Evolutionary conservation across 2,888 invertebrate species (phyloP), one percentile per base, ranked within the genome.

Genomic region (Drosophila engyochracea): DNA sequence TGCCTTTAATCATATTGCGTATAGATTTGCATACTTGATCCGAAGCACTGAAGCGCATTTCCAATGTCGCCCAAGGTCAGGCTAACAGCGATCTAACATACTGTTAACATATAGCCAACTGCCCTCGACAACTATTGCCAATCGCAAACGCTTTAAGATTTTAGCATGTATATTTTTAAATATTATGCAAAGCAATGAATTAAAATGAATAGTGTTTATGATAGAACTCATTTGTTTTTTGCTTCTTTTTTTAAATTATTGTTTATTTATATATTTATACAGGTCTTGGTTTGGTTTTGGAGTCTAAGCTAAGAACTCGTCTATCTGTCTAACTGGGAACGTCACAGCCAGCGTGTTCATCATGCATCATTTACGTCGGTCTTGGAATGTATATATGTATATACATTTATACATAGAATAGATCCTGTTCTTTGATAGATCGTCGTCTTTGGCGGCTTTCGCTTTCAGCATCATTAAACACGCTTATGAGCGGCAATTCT

Each of bases 51-150:
- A 53, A 66, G 76, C 78, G 79, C 76, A 76, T 81, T 85, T 75
- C 69, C 88, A 88, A 88, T 85, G 84, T 79, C 89, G 74, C 82
- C 78, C 78, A 85, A 85, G 85, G 85, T 89, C 82, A 69, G 31
- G n/a, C 47, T 76, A 81, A 82, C 86, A 84, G 60, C 28, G 28
- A 53, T 51, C 52, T 69, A 80, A 80, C 68, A 68, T 72, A 44
- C 66, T 72, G 72, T 72, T 70, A 72, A 49, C 47, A 1, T 3
- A 47, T 4, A 9, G 47, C 16, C 16, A 47, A 16, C 16, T 52
- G 28, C 19, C 54, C 31, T 49, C 30, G 22, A 9, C 19, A 35
- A 44, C 30, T 62, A 16, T 47, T 58, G 44, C 35, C 63, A 63
- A 53, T 16, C 41, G 55, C 49, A 75, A 79, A 72, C 65, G 71